Base-by-base conservation (phyloP, 1,140 invertebrate species). In the Drosophila kohkoa region DNA sequence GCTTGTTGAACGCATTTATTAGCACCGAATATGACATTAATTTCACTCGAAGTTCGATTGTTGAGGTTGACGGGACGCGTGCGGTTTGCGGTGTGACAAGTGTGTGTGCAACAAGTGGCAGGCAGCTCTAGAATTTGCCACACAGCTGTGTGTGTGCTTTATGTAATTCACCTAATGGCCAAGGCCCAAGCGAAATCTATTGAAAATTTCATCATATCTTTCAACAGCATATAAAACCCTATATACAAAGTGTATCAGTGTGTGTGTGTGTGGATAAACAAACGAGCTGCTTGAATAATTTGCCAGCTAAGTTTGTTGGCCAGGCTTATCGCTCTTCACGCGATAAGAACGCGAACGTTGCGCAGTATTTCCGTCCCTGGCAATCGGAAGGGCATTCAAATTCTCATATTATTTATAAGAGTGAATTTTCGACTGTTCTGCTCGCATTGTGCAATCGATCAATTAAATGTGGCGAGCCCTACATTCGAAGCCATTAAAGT, bases 321-420 rank as follows among this genome's bases (percentile, higher is more conserved):
- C 35, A 8, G 58, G 35, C 69, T 72, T 73, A 73, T 73, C 70
- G 13, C n/a, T 35, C n/a, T 51, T 30, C 58, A 49, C 13, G 20
- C 54, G 81, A 82, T 82, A 82, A 82, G 81, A 80, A 79, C 64
- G 20, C 52, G 32, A n/a, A n/a, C 52, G 71, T 72, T 82, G 60
- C 79, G 75, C 65, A 71, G 54, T 81, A 63, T 38, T 52, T 57
- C n/a, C 67, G 67, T 45, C 67, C 67, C 49, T 63, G 67, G 15
- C 13, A 46, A 35, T 25, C 28, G 45, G n/a, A 49, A 46, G 43
- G 59, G 45, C 59, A 46, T 51, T 62, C 30, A 13, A 62, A 30
- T 3, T 30, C 8, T 20, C 6, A 15, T 15, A 7, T 6, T 10
- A 8, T 13, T 38, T 15, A 68, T 10, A 38, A 41, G 15, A 49